Evolutionary conservation across 2,113 vertebrate genomes (phyloP).

Genomic region (Microtus oregoni): DNA sequence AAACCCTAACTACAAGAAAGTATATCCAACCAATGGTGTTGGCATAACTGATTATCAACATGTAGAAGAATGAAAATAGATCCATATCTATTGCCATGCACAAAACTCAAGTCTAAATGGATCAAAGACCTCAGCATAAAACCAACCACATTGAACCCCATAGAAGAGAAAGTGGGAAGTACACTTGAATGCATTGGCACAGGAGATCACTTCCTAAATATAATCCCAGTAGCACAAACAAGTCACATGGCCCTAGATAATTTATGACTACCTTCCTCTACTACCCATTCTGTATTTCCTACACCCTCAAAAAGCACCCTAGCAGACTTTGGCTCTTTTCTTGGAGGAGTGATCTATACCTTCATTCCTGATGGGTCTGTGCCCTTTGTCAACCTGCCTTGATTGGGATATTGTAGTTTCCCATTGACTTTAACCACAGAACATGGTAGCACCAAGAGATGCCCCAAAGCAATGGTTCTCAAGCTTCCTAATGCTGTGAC

Average conservation of each 20-base stretch:
- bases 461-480: neutral
- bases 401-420: neutral
- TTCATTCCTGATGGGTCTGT: neutral
- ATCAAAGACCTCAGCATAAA: too few species aligned
- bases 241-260: neutral
- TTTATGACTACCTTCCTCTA: neutral
- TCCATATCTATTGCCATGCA: too few species aligned
- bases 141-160: too few species aligned
- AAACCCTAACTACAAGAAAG: too few species aligned
- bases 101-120: too few species aligned
- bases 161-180: too few species aligned
- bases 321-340: neutral
- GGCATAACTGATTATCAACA: too few species aligned
- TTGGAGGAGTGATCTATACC: neutral
- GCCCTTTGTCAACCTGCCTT: neutral
- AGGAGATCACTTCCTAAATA: too few species aligned
- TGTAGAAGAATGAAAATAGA: too few species aligned
- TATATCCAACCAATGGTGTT: too few species aligned
- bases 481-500: neutral
- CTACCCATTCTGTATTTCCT: neutral
- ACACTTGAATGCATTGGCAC: too few species aligned
- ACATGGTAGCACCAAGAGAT: neutral
- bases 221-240: too few species aligned
- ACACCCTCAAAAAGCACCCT: neutral
- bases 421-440: neutral